Conservation (phyloP, 2,888 invertebrate genomes). For the Lysandra bellargus region DNA sequence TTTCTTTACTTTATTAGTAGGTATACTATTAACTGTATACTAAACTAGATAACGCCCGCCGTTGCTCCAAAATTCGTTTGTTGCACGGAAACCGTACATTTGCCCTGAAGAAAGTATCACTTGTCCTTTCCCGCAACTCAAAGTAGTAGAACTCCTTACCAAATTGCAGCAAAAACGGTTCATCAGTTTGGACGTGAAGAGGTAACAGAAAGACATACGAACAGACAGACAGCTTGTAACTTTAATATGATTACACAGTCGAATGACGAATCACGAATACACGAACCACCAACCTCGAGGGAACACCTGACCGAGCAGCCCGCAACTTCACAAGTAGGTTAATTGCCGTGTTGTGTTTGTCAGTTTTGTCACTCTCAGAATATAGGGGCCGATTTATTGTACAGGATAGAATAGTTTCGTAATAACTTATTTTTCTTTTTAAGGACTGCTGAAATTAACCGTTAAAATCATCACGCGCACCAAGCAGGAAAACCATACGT, state of each 20-base stretch:
- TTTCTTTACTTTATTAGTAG: no score
- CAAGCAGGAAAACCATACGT: no score
- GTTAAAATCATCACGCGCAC: no score
- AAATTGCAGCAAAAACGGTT: not conserved
- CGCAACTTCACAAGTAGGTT: constrained; percentile 9
- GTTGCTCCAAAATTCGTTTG: no score
- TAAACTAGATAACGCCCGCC: not conserved
- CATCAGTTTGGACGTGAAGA: not conserved
- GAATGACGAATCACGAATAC: not conserved
- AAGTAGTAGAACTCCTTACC: not conserved
- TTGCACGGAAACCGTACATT: no score
- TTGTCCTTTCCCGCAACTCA: not conserved
- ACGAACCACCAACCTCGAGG: not conserved
- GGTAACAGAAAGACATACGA: not conserved
- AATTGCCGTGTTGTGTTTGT: constrained; percentile 11
- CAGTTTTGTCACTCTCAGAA: not conserved
- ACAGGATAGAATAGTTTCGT: not conserved
- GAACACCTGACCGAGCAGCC: constrained; percentile 22
- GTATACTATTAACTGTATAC: no score
- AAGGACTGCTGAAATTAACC: no score
- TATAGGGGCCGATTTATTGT: not conserved
- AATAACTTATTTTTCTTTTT: not conserved
- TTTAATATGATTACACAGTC: not conserved
- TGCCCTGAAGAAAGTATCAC: not conserved
- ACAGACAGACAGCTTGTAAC: not conserved